Evolutionary conservation across 2,888 invertebrate genomes (phyloP).

Genomic region (Eupithecia subfuscata): DNA sequence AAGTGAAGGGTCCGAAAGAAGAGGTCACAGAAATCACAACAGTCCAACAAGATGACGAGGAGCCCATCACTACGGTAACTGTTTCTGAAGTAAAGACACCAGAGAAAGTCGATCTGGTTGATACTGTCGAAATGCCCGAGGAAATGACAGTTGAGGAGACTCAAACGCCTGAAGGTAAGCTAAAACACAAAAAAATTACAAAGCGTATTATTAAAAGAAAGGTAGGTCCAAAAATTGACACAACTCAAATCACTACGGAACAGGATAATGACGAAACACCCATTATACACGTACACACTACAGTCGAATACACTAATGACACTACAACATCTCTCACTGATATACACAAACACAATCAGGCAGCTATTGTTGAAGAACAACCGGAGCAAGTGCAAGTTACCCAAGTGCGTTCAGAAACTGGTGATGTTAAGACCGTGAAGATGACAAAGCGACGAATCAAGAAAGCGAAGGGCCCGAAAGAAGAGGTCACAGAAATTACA

Average conservation of each 20-base stretch:
- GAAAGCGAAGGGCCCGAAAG: not conserved
- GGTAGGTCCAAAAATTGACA: slow-evolving; percentile 38
- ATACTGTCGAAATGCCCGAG: too few relatives aligned
- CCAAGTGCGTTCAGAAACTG: not conserved
- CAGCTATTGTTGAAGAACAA: slow-evolving; percentile 28
- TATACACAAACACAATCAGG: slow-evolving; percentile 32
- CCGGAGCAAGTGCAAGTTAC: not conserved
- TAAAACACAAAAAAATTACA: slow-evolving; percentile 15
- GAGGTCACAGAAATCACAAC: slow-evolving; percentile 37
- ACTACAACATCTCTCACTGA: slow-evolving; percentile 40
- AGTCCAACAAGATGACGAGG: too few relatives aligned
- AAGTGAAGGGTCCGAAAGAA: slow-evolving; percentile 46
- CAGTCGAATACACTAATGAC: slow-evolving; percentile 44
- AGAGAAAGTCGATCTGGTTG: not conserved
- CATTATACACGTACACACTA: slow-evolving; percentile 46
- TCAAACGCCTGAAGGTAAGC: too few relatives aligned
- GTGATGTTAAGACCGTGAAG: not conserved
- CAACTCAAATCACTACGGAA: slow-evolving; percentile 14
- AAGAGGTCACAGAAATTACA: slow-evolving; percentile 38
- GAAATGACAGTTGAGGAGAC: too few relatives aligned
- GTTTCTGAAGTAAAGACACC: too few relatives aligned
- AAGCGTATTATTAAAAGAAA: slow-evolving; percentile 13
- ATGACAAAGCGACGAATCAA: not conserved
- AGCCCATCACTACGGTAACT: too few relatives aligned
- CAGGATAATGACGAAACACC: slow-evolving; percentile 36